phyloP scores from a whole-genome alignment of 1,140 invertebrate genomes.

The Drosophila pandora region DNA sequence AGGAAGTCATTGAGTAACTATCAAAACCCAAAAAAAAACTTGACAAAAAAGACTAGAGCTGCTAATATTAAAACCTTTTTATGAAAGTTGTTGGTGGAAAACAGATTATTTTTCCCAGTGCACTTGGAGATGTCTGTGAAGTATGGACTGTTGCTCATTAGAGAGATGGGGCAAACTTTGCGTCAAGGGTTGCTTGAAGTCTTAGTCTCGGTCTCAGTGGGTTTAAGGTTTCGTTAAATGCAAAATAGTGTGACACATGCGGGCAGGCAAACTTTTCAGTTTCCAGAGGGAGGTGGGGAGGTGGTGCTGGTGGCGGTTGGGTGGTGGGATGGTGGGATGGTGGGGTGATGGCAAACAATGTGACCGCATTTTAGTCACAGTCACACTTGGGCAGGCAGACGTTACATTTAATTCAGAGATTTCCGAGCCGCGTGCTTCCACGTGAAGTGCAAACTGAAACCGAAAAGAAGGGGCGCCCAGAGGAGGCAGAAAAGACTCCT shows the following conservation, averaged over 20 bases:
- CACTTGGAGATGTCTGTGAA: neutral
- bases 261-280: conserved; percentile 51
- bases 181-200: conserved; percentile 19
- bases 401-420: conserved; percentile 54
- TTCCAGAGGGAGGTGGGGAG: conserved; percentile 14
- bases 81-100: neutral
- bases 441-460: conserved; percentile 49
- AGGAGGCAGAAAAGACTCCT: neutral
- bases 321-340: neutral
- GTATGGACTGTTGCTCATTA: conserved; percentile 18
- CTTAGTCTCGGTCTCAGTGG: conserved; percentile 7
- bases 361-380: conserved; percentile 82
- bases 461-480: neutral
- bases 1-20: no score
- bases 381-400: conserved; percentile 64
- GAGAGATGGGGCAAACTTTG: conserved; percentile 18
- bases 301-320: neutral
- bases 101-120: conserved; percentile 1
- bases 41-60: no score
- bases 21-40: no score
- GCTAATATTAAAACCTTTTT: no score
- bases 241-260: conserved; percentile 75
- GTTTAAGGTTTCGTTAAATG: conserved; percentile 47
- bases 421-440: conserved; percentile 42
- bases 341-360: conserved; percentile 68